A percentile compares a stretch with the other conserved stretches of the same genome.
Conservation (phyloP, 2,113 vertebrate species). For the Oostethus manadensis region DNA sequence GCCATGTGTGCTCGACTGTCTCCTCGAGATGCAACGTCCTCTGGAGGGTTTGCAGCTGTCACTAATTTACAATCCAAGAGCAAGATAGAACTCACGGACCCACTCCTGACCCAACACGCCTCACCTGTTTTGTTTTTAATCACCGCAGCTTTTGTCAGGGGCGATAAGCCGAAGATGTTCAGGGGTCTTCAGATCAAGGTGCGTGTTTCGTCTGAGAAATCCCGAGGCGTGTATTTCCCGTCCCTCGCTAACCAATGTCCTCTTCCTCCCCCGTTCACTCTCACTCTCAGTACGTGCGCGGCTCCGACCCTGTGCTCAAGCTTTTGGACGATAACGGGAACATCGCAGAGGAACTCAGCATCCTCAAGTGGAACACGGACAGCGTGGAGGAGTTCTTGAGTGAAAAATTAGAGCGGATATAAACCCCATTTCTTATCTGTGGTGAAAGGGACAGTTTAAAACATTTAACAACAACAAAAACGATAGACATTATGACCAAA, state of each 20-base stretch:
- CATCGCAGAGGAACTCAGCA: constrained; percentile 97
- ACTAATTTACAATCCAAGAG: constrained; percentile 12
- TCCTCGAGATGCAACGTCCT: constrained; percentile 19
- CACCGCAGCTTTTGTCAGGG: constrained; percentile 92
- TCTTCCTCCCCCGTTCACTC: background rate
- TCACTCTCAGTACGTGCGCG: constrained; percentile 85
- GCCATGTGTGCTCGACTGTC: constrained; percentile 26
- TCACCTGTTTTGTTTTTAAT: constrained; percentile 17
- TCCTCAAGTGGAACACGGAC: constrained; percentile 99
- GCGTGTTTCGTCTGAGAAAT: background rate
- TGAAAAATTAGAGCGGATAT: constrained; percentile 91
- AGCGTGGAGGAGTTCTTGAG: constrained; percentile 97
- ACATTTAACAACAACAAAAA: background rate
- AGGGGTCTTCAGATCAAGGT: constrained; percentile 98
- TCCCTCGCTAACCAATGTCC: constrained; percentile 7
- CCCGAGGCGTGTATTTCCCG: background rate
- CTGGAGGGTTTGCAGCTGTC: constrained; percentile 27
- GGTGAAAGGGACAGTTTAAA: constrained; percentile 4
- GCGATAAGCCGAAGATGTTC: constrained; percentile 97
- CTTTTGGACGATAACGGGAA: constrained; percentile 96
- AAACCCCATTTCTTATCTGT: constrained; percentile 44
- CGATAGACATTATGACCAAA: background rate
- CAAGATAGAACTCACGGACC: constrained; percentile 21
- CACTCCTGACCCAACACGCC: constrained; percentile 3
- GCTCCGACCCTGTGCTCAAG: constrained; percentile 96